These are phyloP conservation scores for Uropetala carovei DNA, from an alignment of 2,888 invertebrate species.

Conservation along the genomic window DNA sequence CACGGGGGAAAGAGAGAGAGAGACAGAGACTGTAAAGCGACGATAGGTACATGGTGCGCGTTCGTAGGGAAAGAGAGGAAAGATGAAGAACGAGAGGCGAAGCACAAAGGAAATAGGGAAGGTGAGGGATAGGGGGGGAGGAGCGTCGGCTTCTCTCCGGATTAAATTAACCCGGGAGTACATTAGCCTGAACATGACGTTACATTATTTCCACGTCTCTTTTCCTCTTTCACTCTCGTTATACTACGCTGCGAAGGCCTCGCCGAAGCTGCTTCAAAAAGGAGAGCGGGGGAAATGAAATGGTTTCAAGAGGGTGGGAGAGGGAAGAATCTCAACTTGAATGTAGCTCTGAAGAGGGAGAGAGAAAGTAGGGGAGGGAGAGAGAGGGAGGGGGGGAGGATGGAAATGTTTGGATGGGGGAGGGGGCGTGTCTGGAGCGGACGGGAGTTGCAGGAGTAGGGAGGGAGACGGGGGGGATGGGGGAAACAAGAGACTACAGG, in stretches of 20 bases:
- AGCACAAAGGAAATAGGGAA: background rate
- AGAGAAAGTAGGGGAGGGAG: background rate
- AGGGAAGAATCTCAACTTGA: background rate
- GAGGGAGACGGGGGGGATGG: too few relatives aligned
- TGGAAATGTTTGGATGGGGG: too few relatives aligned
- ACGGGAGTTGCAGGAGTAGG: too few relatives aligned
- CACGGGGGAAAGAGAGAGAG: too few relatives aligned
- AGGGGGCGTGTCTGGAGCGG: too few relatives aligned
- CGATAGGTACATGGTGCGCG: background rate
- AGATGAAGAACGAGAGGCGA: background rate
- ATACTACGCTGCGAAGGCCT: too few relatives aligned
- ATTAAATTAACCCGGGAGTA: background rate
- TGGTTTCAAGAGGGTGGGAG: background rate
- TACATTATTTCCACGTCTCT: background rate
- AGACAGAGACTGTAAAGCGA: background rate
- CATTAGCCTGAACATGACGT: conserved; percentile 31
- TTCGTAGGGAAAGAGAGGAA: background rate
- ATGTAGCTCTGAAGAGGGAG: background rate
- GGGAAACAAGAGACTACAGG: too few relatives aligned
- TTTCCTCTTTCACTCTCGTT: background rate
- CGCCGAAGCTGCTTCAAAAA: background rate
- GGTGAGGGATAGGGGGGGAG: too few relatives aligned
- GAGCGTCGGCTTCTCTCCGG: background rate
- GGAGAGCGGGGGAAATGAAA: background rate
- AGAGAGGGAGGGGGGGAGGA: too few relatives aligned